These are phyloP conservation scores for Adineta ricciae DNA, from an alignment of 2,888 invertebrate species.

Conservation along the genomic window DNA sequence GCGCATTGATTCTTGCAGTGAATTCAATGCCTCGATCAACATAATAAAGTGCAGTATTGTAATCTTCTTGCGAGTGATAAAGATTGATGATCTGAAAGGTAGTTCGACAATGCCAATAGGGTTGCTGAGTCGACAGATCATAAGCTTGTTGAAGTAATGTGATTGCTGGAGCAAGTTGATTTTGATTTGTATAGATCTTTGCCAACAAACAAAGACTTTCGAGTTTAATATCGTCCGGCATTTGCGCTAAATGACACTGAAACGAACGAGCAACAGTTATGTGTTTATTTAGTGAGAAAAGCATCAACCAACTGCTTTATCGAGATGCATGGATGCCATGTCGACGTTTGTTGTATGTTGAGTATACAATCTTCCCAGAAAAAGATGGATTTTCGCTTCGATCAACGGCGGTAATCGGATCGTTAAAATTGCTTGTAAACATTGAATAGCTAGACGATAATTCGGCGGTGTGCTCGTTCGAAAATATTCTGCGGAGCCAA, in stretches of 20 bases:
- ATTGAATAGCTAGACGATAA: background rate
- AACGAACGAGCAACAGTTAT: background rate
- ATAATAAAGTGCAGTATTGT: background rate
- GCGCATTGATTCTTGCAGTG: background rate
- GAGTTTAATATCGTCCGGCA: background rate
- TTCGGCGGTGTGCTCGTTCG: conserved; percentile 8
- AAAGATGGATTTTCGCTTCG: background rate
- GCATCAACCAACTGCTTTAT: background rate
- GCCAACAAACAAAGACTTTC: conserved; percentile 8
- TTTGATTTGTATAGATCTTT: background rate
- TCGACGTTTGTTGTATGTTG: background rate
- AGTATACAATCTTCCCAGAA: background rate
- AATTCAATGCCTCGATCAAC: background rate
- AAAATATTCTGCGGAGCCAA: background rate
- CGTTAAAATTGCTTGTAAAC: conserved; percentile 16
- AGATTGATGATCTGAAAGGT: background rate
- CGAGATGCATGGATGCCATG: background rate
- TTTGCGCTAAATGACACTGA: conserved; percentile 17
- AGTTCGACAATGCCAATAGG: conserved; percentile 13
- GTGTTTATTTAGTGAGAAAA: background rate
- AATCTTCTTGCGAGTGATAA: conserved; percentile 14
- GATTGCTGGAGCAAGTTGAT: background rate
- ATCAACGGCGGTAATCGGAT: background rate
- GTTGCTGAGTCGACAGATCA: background rate
- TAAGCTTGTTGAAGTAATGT: conserved; percentile 10